Evolutionary conservation across 2,797 vertebrate species (phyloP).

Genomic region (Danio jaintianensis): DNA sequence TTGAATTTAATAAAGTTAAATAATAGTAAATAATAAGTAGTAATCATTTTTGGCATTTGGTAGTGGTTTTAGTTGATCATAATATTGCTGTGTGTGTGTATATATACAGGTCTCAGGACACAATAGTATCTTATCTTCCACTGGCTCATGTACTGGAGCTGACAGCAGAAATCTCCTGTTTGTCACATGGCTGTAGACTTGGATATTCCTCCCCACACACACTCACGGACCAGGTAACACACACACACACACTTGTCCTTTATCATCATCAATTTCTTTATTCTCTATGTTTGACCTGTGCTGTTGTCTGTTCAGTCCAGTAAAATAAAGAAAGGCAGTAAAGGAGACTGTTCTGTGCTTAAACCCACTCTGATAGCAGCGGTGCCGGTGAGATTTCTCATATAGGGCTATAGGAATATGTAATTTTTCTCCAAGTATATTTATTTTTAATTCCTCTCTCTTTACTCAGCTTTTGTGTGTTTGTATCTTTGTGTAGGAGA

Average conservation of each 20-base stretch:
- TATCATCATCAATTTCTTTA: not conserved
- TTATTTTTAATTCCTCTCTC: not conserved
- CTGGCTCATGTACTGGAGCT: constrained; percentile 87
- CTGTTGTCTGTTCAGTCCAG: constrained; percentile 78
- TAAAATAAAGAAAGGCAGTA: constrained; percentile 88
- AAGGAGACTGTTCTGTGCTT: constrained; percentile 85
- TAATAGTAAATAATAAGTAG: no score
- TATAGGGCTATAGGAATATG: no score
- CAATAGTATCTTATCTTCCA: constrained; percentile 87
- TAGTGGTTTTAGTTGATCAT: no score
- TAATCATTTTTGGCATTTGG: no score
- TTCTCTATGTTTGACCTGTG: constrained; percentile 17
- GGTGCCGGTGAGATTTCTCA: constrained; percentile 77
- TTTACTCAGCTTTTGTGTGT: constrained; percentile 15
- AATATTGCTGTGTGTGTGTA: not conserved
- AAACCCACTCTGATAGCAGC: constrained; percentile 87
- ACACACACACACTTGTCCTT: not conserved
- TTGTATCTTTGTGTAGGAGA: constrained; percentile 78
- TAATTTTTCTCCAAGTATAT: not conserved
- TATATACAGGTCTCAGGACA: constrained; percentile 80
- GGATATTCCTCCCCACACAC: constrained; percentile 90
- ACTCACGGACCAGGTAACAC: constrained; percentile 84
- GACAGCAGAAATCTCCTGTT: constrained; percentile 89
- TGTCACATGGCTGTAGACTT: constrained; percentile 87
- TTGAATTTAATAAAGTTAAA: not conserved